Conservation (phyloP, 2,797 vertebrate species). For the Hydrophis major region DNA sequence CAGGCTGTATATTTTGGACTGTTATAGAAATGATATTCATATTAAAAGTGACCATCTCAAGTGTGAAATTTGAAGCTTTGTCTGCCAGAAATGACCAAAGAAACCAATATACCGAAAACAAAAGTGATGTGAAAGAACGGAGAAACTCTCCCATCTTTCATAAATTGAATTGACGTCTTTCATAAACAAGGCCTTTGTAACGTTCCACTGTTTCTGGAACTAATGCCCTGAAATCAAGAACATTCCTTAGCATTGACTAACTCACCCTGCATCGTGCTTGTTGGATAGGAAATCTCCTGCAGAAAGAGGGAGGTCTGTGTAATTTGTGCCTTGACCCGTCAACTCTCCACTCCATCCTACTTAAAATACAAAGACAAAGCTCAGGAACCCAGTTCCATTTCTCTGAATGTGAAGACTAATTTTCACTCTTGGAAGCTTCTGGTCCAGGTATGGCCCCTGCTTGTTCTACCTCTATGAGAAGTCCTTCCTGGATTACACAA, state of each 20-base stretch:
- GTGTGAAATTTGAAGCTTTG: not conserved
- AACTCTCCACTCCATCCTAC: conserved; percentile 57
- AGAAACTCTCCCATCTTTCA: not conserved
- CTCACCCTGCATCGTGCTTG: conserved; percentile 55
- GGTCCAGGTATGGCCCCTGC: not conserved
- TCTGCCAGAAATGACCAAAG: not conserved
- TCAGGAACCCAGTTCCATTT: not conserved
- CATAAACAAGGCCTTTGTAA: not conserved
- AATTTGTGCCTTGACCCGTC: conserved; percentile 52
- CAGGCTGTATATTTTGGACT: not conserved
- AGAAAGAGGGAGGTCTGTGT: conserved; percentile 36
- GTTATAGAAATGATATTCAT: not conserved
- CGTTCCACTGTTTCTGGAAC: not conserved
- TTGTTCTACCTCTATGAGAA: not conserved
- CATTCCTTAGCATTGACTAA: not conserved
- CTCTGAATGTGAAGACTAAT: not conserved
- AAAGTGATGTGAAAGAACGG: not conserved
- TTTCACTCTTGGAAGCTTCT: not conserved
- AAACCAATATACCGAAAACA: not conserved
- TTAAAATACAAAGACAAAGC: conserved; percentile 54
- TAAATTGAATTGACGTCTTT: not conserved
- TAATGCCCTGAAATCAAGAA: not conserved
- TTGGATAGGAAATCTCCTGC: conserved; percentile 24
- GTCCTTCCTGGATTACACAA: not conserved
- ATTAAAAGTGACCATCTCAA: not conserved